Conservation (phyloP, 2,797 vertebrate species). For the Gastrophryne carolinensis region DNA sequence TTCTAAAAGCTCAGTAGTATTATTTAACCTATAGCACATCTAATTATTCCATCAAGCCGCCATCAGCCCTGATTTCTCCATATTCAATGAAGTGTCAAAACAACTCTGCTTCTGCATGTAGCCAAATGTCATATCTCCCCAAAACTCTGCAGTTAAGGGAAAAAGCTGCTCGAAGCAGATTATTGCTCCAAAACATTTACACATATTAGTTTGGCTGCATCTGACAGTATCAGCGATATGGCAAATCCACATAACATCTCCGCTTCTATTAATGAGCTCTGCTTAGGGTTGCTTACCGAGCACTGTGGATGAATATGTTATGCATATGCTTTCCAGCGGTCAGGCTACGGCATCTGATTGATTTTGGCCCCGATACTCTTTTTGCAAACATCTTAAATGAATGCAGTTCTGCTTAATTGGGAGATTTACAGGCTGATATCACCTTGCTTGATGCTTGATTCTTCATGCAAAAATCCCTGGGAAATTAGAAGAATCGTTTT, state of each 20-base stretch:
- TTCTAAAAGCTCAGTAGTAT: background rate
- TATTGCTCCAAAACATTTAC: slow-evolving; percentile 70
- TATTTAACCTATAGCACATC: slow-evolving; percentile 38
- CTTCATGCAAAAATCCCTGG: slow-evolving; percentile 73
- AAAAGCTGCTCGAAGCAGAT: slow-evolving; percentile 61
- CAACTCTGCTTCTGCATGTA: slow-evolving; percentile 68
- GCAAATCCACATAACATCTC: slow-evolving; percentile 54
- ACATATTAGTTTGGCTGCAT: slow-evolving; percentile 72
- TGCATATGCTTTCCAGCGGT: slow-evolving; percentile 67
- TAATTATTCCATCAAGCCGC: slow-evolving; percentile 66
- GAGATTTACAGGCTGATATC: slow-evolving; percentile 71
- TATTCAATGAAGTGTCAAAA: slow-evolving; percentile 74
- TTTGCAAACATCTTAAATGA: slow-evolving; percentile 78
- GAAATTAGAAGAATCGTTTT: slow-evolving; percentile 65
- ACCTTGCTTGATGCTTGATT: slow-evolving; percentile 73
- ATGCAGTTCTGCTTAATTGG: slow-evolving; percentile 80
- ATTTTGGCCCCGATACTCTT: slow-evolving; percentile 70
- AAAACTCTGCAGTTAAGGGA: slow-evolving; percentile 55
- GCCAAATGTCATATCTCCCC: slow-evolving; percentile 60
- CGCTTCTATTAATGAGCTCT: slow-evolving; percentile 74
- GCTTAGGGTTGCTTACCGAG: slow-evolving; percentile 69
- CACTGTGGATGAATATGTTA: slow-evolving; percentile 72
- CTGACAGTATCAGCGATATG: slow-evolving; percentile 66
- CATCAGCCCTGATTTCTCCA: slow-evolving; percentile 63
- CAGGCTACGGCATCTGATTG: slow-evolving; percentile 75